Evolutionary conservation across 2,888 invertebrate genomes (phyloP), one percentile per base, ranked within the genome.

Genomic region (Agriopis marginaria): DNA sequence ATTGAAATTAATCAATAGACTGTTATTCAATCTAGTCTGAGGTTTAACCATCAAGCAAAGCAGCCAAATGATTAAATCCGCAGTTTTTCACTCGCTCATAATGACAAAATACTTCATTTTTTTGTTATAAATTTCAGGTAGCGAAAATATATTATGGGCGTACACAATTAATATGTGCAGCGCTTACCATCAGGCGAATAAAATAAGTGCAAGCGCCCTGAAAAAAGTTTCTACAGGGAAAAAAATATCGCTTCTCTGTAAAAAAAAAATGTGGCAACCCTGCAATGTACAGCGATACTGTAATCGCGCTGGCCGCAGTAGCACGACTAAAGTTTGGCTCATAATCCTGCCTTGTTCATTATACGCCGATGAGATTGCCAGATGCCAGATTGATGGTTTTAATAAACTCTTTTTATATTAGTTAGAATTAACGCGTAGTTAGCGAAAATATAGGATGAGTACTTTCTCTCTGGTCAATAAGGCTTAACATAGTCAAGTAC

Each of bases 291-390:
- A 51, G 67, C 68, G 66, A 77, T 74, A 80, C 74, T 78, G 82
- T 82, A 83, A 80, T 81, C 80, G 71, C 55, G 72, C 72, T 71
- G 74, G 71, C 72, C 75, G 71, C 81, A 76, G 85, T 84, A 85
- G 84, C 82, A 74, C 74, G 77, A 78, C 84, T 84, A 83, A 83
- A 84, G 82, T 83, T 79, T 78, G 80, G 79, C 78, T 82, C 78
- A 74, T 91, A 92, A 90, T 91, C 89, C 89, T 80, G 75, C 82
- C 86, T 87, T 88, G 89, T 89, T 91, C 90, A 91, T 90, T 90
- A 91, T 84, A 86, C 83, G 83, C 86, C 87, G 85, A 88, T 87
- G 86, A 88, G 84, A 85, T 84, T 81, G 81, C 78, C 64, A 42
- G 60, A 77, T 75, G 72, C 77, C 86, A 86, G 87, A 91, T 90